These are phyloP conservation scores for Champsocephalus esox DNA, from an alignment of 2,797 vertebrate species.

Conservation along the genomic window DNA sequence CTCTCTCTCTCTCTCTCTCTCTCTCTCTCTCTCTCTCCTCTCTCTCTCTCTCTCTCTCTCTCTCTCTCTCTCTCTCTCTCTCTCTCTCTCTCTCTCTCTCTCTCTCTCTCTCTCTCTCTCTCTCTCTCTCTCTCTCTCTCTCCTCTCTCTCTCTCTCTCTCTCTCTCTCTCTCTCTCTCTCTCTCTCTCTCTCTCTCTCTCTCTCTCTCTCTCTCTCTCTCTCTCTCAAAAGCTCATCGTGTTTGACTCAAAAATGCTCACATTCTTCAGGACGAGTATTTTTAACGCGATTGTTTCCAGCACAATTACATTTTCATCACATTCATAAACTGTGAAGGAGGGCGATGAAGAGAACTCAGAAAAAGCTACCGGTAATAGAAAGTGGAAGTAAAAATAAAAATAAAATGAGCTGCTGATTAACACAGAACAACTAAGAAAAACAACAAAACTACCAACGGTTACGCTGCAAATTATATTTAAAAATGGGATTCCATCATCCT, in stretches of 20 bases:
- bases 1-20: background rate
- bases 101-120: constrained; percentile 2
- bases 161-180: background rate
- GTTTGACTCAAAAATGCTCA: background rate
- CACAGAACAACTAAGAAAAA: constrained; percentile 2
- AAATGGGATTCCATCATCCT: constrained; percentile 1
- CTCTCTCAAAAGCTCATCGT: background rate
- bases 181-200: constrained; percentile 2
- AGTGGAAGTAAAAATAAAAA: constrained; percentile 44
- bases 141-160: constrained; percentile 1
- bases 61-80: constrained; percentile 5
- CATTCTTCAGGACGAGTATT: background rate
- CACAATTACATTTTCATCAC: constrained; percentile 2
- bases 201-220: background rate
- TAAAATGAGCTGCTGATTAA: constrained; percentile 62
- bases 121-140: constrained; percentile 2
- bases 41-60: constrained; percentile 2
- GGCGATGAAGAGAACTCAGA: constrained; percentile 37
- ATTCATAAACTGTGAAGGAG: constrained; percentile 45
- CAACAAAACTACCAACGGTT: constrained; percentile 24
- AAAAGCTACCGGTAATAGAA: constrained; percentile 49
- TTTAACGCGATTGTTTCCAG: background rate
- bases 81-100: background rate
- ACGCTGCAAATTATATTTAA: constrained; percentile 20
- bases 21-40: background rate